Evolutionary conservation across 53 echinoderm and acorn worm species (phyloP), one percentile per base, ranked within the genome.

Genomic region (Luidia sarsii): DNA sequence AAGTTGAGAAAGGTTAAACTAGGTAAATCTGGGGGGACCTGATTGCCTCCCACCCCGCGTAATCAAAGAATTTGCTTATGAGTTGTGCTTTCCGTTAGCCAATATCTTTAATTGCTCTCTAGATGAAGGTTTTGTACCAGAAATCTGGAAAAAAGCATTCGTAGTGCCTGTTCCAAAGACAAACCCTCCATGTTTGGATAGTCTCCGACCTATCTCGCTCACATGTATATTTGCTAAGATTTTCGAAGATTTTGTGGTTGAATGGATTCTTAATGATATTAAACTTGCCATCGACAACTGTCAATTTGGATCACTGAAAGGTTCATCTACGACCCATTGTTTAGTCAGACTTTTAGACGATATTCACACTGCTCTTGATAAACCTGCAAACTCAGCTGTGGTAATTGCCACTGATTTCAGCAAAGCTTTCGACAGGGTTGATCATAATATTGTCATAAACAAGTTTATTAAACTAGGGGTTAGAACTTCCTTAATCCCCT

Each of bases 401-500:
- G 23, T 57, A 4, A 57, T 57, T 24, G 57, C 57, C 18, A 18
- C 52, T 16, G 52, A 51, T 16, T 51, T 51, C 52, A 16, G 52
- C n/a, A 11, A 51, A 51, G 52, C 52, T 51, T 51, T 51, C 18
- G 41, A 41, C 11, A 41, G 41, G 41, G 41, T 41, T 11, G 20
- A 51, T 25, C 57, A 57, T 11, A 57, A 57, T 57, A 57, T 57
- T 57, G 25, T 57, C 25, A 24, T 8, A 4, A 51, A 22, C 27
- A 57, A 57, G 27, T 57, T 57, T 57, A 57, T 57, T 11, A n/a
- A 57, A 57, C 27, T 57, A 25, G 57, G 57, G 57, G 57, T 57
- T 20, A 57, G 23, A 57, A 24, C 57, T 41, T 41, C 41, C 41
- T 41, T 41, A 51, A 51, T 51, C n/a, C 52, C 52, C 20, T 51